Percentiles rank a stretch among this genome's conserved stretches.
phyloP scores from a whole-genome alignment of 2,797 vertebrate genomes.

The Rhinoraja longicauda region DNA sequence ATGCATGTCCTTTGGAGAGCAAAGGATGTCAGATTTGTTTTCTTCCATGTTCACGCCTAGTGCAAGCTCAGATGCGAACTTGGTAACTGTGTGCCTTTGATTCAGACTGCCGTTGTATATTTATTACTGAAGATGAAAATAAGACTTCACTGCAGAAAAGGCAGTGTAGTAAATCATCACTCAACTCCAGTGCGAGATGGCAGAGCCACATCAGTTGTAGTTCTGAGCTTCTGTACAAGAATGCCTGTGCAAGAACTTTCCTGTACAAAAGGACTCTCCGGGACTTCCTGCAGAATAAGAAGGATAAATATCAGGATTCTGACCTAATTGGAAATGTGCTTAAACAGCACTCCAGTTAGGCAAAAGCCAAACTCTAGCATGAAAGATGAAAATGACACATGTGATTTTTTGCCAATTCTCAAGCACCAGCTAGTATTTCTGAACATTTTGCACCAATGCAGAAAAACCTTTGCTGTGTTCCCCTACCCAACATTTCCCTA shows the following conservation, averaged over 20 bases:
- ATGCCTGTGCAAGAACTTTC: background rate
- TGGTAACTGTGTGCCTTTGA: background rate
- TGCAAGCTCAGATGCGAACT: background rate
- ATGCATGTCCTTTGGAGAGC: background rate
- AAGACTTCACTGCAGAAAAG: background rate
- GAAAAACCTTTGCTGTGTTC: background rate
- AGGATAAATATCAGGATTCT: background rate
- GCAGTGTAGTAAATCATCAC: background rate
- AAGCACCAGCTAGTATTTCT: background rate
- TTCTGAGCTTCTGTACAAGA: background rate
- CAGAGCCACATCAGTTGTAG: background rate
- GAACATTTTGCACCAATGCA: background rate
- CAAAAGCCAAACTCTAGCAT: background rate
- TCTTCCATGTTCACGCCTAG: background rate
- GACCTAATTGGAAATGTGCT: background rate
- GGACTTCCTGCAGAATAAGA: background rate
- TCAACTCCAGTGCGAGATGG: background rate
- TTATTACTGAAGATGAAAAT: background rate
- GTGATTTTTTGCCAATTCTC: background rate
- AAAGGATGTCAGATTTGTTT: background rate
- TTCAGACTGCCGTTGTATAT: background rate
- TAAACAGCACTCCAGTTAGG: too few relatives aligned
- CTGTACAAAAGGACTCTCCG: background rate
- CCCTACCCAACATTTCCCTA: background rate
- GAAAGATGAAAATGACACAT: background rate